phyloP scores from a whole-genome alignment of 2,888 invertebrate species.

The Sthenelais limicola region DNA sequence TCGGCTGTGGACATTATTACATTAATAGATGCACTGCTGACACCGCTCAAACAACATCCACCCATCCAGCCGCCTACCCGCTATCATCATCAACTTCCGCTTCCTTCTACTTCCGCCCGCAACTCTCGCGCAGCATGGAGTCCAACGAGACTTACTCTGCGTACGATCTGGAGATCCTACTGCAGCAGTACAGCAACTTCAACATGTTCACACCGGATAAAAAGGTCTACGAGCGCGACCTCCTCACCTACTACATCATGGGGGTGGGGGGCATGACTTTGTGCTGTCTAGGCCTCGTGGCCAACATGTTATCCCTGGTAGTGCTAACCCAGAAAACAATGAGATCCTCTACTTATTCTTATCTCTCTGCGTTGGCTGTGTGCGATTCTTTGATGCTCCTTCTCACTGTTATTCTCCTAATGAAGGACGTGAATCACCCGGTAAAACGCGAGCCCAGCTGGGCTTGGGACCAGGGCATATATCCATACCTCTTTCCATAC shows the following conservation, averaged over 20 bases:
- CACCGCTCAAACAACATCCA: too few species aligned
- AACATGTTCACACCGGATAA: too few species aligned
- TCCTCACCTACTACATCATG: constrained; percentile 66
- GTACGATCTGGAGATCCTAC: too few species aligned
- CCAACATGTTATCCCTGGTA: constrained; percentile 68
- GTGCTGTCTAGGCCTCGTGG: constrained; percentile 67
- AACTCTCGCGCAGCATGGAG: too few species aligned
- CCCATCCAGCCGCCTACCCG: too few species aligned
- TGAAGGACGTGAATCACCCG: constrained; percentile 60
- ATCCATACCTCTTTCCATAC: constrained; percentile 66
- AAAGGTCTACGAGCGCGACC: constrained; percentile 44
- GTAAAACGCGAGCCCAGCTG: constrained; percentile 33
- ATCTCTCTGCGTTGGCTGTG: constrained; percentile 68
- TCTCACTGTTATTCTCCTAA: constrained; percentile 62
- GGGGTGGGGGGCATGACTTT: constrained; percentile 68
- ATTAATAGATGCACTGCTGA: too few species aligned
- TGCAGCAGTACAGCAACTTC: too few species aligned
- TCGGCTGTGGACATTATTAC: too few species aligned
- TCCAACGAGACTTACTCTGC: too few species aligned
- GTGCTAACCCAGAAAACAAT: constrained; percentile 66
- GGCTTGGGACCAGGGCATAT: constrained; percentile 54
- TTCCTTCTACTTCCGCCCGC: too few species aligned
- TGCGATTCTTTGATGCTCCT: constrained; percentile 69
- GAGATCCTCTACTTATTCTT: constrained; percentile 70
- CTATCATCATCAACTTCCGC: too few species aligned